These are phyloP conservation scores for Neodiprion pinetum DNA, from an alignment of 1,140 invertebrate genomes.

Conservation along the genomic window DNA sequence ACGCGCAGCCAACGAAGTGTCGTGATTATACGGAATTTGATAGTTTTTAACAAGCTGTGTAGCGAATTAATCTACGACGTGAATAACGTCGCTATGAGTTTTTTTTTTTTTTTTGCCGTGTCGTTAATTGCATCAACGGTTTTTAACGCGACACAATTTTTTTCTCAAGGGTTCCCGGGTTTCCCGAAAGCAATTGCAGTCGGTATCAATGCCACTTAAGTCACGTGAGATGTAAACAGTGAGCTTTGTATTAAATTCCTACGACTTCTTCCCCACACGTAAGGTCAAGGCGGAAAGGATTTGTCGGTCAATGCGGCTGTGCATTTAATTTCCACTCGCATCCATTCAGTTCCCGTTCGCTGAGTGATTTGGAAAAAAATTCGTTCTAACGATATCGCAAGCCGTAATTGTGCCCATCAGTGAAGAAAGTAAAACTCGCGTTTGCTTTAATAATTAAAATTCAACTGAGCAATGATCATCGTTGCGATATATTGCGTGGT, in stretches of 20 bases:
- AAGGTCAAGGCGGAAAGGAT: slow-evolving; percentile 57
- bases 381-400: slow-evolving; percentile 23
- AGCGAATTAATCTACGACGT: neutral
- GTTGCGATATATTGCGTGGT: slow-evolving; percentile 58
- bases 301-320: slow-evolving; percentile 36
- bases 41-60: neutral
- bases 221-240: neutral
- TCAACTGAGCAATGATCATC: slow-evolving; percentile 47
- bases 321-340: neutral
- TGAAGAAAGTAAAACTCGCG: too few species aligned
- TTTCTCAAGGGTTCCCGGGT: too few species aligned
- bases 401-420: too few species aligned
- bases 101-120: neutral
- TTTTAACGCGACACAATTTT: too few species aligned
- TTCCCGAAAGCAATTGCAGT: too few species aligned
- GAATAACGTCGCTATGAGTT: neutral
- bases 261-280: slow-evolving; percentile 36
- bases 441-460: too few species aligned
- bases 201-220: neutral
- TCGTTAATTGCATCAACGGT: too few species aligned
- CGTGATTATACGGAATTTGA: neutral
- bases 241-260: neutral
- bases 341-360: slow-evolving; percentile 12
- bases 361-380: slow-evolving; percentile 26
- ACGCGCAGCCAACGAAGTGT: too few species aligned